Percentiles rank a stretch among this genome's conserved stretches.
Evolutionary conservation across 1,140 invertebrate species (phyloP).

Genomic region (Pentalonia nigronervosa): DNA sequence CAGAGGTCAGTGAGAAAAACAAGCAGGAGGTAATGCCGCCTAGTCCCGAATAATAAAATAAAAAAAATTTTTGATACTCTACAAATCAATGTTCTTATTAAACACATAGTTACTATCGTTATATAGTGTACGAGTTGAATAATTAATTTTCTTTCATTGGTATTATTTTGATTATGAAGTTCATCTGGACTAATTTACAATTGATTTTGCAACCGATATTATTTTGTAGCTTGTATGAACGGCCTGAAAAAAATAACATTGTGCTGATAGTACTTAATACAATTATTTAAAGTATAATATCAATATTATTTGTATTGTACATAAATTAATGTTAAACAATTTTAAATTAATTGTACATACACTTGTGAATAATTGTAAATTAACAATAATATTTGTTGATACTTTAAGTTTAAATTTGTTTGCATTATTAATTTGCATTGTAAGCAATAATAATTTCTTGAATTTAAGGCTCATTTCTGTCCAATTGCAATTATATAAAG

Average conservation of each 20-base stretch:
- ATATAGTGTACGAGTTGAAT: neutral
- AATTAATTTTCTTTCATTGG: neutral
- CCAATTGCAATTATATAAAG: slow-evolving; percentile 5
- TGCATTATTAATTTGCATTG: slow-evolving; percentile 24
- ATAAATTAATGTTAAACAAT: neutral
- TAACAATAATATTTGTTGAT: neutral
- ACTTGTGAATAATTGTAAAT: slow-evolving; percentile 1
- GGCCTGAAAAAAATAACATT: neutral
- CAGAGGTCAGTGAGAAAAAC: too few relatives aligned
- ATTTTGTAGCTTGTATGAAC: neutral
- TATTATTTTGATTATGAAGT: neutral
- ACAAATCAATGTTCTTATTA: neutral
- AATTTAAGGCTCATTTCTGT: slow-evolving; percentile 11
- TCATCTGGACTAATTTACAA: neutral
- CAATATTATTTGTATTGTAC: too few relatives aligned
- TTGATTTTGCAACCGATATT: neutral
- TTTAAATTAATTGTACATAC: neutral
- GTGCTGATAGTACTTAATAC: neutral
- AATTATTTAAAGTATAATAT: neutral
- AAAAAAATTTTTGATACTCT: too few relatives aligned
- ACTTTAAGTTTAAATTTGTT: neutral
- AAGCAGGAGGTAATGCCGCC: too few relatives aligned
- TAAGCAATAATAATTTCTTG: slow-evolving; percentile 18
- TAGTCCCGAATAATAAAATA: too few relatives aligned
- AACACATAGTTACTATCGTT: neutral